phyloP scores from a whole-genome alignment of 2,888 invertebrate species.

The Anoncus sp. region DNA sequence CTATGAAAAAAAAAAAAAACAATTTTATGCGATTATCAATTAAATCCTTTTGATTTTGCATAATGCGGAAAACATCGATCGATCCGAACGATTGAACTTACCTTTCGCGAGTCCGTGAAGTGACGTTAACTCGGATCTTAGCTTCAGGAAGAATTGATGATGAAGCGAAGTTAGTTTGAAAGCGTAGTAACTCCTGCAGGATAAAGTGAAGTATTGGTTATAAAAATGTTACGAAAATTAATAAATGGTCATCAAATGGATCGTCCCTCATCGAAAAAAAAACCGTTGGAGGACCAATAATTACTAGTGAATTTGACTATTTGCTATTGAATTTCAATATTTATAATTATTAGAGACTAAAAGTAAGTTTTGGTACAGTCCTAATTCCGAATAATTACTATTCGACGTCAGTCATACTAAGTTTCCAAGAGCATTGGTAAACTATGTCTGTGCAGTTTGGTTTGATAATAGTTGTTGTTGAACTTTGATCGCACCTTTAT shows the following conservation, averaged over 20 bases:
- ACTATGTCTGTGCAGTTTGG: no score
- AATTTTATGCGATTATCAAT: neutral
- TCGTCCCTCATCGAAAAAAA: no score
- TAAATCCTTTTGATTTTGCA: neutral
- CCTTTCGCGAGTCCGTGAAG: slow-evolving; percentile 81
- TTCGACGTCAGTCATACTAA: no score
- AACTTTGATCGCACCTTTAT: neutral
- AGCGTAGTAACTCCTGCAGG: slow-evolving; percentile 89
- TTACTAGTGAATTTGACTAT: no score
- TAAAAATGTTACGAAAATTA: neutral
- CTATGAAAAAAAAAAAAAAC: no score
- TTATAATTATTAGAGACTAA: no score
- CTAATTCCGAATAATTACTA: no score
- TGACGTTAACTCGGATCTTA: slow-evolving; percentile 89
- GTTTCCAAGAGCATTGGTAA: no score
- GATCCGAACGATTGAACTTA: slow-evolving; percentile 57
- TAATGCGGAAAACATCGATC: neutral
- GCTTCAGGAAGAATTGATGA: slow-evolving; percentile 90
- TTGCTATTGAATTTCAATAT: no score
- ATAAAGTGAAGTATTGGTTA: slow-evolving; percentile 61
- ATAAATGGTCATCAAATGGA: neutral
- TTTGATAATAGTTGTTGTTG: neutral
- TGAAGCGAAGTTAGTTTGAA: slow-evolving; percentile 92
- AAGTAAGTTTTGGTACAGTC: no score
- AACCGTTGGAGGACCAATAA: no score